Base-by-base conservation (phyloP, 2,797 vertebrate species). In the Brachyalestes nurse region DNA sequence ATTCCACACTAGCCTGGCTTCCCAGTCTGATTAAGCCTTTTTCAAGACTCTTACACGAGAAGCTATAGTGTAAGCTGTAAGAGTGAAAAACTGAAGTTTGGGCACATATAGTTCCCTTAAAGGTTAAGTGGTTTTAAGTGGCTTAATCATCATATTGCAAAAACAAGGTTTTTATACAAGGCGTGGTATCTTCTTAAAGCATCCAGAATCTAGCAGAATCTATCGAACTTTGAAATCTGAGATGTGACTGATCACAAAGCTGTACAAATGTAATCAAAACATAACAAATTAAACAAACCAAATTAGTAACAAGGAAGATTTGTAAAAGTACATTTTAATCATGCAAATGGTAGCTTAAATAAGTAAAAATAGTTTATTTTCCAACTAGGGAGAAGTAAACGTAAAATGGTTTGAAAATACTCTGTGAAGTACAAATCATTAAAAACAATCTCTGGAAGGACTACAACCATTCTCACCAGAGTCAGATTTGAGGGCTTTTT, bases 391-490 rank as follows among this genome's bases (percentile, higher is more conserved):
- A 28, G 28, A 28, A 28, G 28, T n/a, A n/a, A n/a, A n/a, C n/a
- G n/a, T n/a, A n/a, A 42, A 42, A 42, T 7, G 7, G 3, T 42
- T 42, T 42, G 42, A 45, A 45, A 6, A 6, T 45, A 12, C 42
- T 45, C 10, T 45, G 42, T 45, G 7, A 45, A 12, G 42, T 45
- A 45, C 42, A 1, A 17, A 17, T 53, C 16, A 17, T 53, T 5
- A 21, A 5, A 34, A 3, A 34, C 1, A 28, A 8, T 9, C 21
- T 60, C 8, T 60, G 0, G 58, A 3, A 12, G 13, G 58, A 4
- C 10, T 34, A 8, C 1, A 40, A 23, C 2, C 28, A 53, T 40
- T 57, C 3, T 23, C 71, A 89, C 74, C 83, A 72, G 79, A 86
- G 2, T 64, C 86, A 81, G 40, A 12, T 21, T 61, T 23, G 0